These are phyloP conservation scores for Drosophila eohydei DNA, from an alignment of 2,888 invertebrate species.

Conservation along the genomic window DNA sequence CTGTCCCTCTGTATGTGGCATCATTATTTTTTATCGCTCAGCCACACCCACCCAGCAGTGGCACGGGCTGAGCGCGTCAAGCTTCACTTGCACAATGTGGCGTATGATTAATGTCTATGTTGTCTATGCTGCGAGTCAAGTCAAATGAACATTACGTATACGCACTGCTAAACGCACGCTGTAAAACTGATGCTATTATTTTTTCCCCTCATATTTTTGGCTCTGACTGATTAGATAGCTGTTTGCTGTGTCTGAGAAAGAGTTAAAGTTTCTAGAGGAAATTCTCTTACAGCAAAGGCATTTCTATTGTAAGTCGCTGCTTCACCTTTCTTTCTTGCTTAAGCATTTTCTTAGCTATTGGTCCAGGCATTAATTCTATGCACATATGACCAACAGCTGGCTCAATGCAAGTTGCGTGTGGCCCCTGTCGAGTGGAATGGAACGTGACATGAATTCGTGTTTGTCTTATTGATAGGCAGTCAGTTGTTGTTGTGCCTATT, in stretches of 20 bases:
- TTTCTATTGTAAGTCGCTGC: not conserved
- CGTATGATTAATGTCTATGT: slow-evolving; percentile 73
- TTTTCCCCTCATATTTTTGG: not conserved
- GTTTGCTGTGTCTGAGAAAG: too few relatives aligned
- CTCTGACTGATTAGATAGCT: not conserved
- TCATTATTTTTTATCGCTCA: slow-evolving; percentile 71
- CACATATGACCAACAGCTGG: slow-evolving; percentile 27
- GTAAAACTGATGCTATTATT: not conserved
- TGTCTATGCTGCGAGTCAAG: slow-evolving; percentile 13
- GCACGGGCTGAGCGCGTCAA: slow-evolving; percentile 19
- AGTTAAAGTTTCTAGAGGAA: too few relatives aligned
- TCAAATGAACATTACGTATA: slow-evolving; percentile 51
- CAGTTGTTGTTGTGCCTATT: not conserved
- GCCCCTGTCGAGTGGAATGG: slow-evolving; percentile 6
- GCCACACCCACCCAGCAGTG: slow-evolving; percentile 47
- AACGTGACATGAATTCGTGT: slow-evolving; percentile 44
- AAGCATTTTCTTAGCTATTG: not conserved
- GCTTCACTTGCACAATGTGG: slow-evolving; percentile 62
- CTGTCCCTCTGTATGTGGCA: slow-evolving; percentile 21
- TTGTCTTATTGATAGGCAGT: slow-evolving; percentile 9
- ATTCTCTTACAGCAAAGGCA: too few relatives aligned
- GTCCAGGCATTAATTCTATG: slow-evolving; percentile 3
- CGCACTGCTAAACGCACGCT: slow-evolving; percentile 28
- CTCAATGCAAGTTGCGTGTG: slow-evolving; percentile 21
- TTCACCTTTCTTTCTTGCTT: not conserved